phyloP scores from a whole-genome alignment of 2,888 invertebrate species.

The Trypoxylon attenuatum region DNA sequence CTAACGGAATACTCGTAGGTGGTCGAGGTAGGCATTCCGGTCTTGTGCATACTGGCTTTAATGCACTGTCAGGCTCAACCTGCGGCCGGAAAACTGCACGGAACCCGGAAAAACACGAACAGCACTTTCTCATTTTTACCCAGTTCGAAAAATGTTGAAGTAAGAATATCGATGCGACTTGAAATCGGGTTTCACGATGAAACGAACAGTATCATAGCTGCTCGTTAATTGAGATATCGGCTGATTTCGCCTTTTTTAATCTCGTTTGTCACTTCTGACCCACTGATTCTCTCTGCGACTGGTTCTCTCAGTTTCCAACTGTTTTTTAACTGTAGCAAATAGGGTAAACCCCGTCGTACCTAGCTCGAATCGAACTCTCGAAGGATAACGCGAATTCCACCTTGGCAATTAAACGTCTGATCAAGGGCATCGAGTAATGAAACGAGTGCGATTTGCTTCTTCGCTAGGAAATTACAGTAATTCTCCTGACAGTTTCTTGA shows the following conservation, averaged over 20 bases:
- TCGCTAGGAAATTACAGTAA: too few species aligned
- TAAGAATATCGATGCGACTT: too few species aligned
- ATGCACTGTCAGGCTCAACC: slow-evolving; percentile 31
- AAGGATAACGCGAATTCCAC: slow-evolving; percentile 11
- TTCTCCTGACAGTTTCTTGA: too few species aligned
- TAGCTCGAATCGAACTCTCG: neutral
- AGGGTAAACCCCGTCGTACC: too few species aligned
- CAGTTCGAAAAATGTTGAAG: too few species aligned
- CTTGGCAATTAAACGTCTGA: slow-evolving; percentile 8
- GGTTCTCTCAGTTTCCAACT: too few species aligned
- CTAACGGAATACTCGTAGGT: slow-evolving; percentile 47
- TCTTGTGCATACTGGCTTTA: slow-evolving; percentile 60
- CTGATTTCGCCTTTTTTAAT: too few species aligned
- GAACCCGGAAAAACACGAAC: slow-evolving; percentile 61
- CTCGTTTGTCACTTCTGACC: neutral
- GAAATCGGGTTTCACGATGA: too few species aligned
- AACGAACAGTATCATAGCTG: too few species aligned
- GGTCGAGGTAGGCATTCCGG: slow-evolving; percentile 69
- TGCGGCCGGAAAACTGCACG: slow-evolving; percentile 64
- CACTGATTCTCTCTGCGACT: too few species aligned
- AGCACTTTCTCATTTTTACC: slow-evolving; percentile 67
- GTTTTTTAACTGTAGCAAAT: too few species aligned
- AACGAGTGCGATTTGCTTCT: neutral
- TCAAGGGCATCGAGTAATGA: slow-evolving; percentile 14
- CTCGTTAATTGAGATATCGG: too few species aligned